Evolutionary conservation across 1,140 invertebrate genomes (phyloP).

Genomic region (fruit fly (Drosophila melanogaster)): Release_6_plus_ISO1_MT NT_033777.3:10016001-10016500

Average conservation of each 20-base stretch:
- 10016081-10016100: conserved; percentile 40
- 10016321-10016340: conserved; percentile 62
- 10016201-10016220: conserved; percentile 5
- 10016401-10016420: conserved; percentile 92
- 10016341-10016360: conserved; percentile 85
- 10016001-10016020: conserved; percentile 31
- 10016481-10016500: conserved; percentile 89
- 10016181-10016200: conserved; percentile 1
- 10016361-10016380: conserved; percentile 87
- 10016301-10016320: conserved; percentile 76
- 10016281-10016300: conserved; percentile 88
- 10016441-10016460: conserved; percentile 93
- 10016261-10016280: conserved; percentile 41
- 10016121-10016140: conserved; percentile 23
- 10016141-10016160: conserved; percentile 24
- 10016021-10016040: conserved; percentile 40
- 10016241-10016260: conserved; percentile 15
- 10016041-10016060: conserved; percentile 21
- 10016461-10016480: conserved; percentile 91
- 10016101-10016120: conserved; percentile 39
- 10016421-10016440: conserved; percentile 88
- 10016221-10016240: conserved; percentile 31
- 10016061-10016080: conserved; percentile 20
- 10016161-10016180: not conserved
- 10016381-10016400: conserved; percentile 93